Conservation (phyloP, 1,140 invertebrate species). For the Ephestia elutella region DNA sequence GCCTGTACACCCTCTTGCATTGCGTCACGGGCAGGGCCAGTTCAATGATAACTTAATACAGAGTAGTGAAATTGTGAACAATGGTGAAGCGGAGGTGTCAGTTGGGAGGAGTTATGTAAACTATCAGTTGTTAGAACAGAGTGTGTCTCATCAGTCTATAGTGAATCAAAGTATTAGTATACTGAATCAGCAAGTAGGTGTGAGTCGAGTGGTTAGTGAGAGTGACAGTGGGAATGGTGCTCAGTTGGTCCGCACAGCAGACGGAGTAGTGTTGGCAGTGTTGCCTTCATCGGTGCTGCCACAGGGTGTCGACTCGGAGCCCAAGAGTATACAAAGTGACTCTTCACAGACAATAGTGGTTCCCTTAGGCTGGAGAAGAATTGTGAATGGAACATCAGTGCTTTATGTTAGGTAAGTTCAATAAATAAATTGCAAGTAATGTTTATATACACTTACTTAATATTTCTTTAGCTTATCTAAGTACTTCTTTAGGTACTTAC, state of each 20-base stretch:
- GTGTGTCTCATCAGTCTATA: slow-evolving; percentile 70
- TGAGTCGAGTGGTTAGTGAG: slow-evolving; percentile 52
- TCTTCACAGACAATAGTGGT: slow-evolving; percentile 61
- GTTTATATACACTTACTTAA: slow-evolving; percentile 10
- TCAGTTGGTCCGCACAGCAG: slow-evolving; percentile 64
- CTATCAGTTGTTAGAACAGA: slow-evolving; percentile 72
- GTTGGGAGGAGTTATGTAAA: slow-evolving; percentile 64
- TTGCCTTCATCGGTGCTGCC: slow-evolving; percentile 48
- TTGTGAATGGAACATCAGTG: slow-evolving; percentile 62
- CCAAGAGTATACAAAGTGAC: slow-evolving; percentile 50
- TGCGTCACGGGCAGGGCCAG: slow-evolving; percentile 42
- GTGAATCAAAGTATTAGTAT: slow-evolving; percentile 73
- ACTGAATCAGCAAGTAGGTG: slow-evolving; percentile 70
- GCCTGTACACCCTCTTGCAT: slow-evolving; percentile 42
- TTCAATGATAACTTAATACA: slow-evolving; percentile 51
- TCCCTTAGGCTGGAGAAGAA: slow-evolving; percentile 69
- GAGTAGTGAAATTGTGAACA: slow-evolving; percentile 46
- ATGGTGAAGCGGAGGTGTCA: slow-evolving; percentile 50
- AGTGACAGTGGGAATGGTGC: slow-evolving; percentile 40
- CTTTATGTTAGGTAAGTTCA: slow-evolving; percentile 65
- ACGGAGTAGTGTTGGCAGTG: slow-evolving; percentile 68
- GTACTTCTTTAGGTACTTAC: no score
- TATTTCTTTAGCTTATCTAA: background rate
- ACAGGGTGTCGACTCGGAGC: slow-evolving; percentile 25
- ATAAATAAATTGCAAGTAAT: background rate